phyloP scores from a whole-genome alignment of 2,888 invertebrate genomes.

The Heliothis peltigera region DNA sequence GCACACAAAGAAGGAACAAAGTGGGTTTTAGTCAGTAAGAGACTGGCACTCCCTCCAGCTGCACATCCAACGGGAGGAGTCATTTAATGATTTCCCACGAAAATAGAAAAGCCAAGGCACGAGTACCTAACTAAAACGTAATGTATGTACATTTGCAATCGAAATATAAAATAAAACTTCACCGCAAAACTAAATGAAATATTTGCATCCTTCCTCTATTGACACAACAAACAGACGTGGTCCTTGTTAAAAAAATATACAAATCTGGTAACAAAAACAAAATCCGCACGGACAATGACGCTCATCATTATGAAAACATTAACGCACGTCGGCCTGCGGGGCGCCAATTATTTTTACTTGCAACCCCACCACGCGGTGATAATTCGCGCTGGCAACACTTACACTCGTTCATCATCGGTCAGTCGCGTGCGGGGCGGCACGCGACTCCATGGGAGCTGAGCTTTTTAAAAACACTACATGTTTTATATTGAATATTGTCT shows the following conservation, averaged over 20 bases:
- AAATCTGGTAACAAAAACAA: conserved; percentile 84
- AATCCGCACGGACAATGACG: conserved; percentile 79
- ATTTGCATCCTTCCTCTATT: conserved; percentile 73
- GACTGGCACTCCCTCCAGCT: too few species aligned
- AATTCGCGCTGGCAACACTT: conserved; percentile 82
- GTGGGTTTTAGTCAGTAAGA: too few species aligned
- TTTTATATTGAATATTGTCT: conserved; percentile 54
- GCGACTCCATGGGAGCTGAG: conserved; percentile 63
- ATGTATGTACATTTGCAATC: too few species aligned
- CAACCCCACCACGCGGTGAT: conserved; percentile 84
- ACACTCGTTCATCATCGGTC: conserved; percentile 78
- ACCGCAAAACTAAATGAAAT: conserved; percentile 20
- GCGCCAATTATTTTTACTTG: conserved; percentile 87
- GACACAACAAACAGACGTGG: conserved; percentile 70
- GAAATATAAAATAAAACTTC: background rate
- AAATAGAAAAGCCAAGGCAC: too few species aligned
- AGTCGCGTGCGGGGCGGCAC: conserved; percentile 76
- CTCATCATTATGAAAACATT: conserved; percentile 88
- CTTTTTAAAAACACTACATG: conserved; percentile 68
- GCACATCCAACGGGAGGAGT: too few species aligned
- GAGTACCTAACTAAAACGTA: background rate
- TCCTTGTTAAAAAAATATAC: conserved; percentile 67
- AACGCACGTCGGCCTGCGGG: conserved; percentile 84
- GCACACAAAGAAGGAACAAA: too few species aligned
- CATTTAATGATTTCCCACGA: too few species aligned